A percentile compares a stretch with the other conserved stretches of the same genome.
phyloP scores from a whole-genome alignment of 2,888 invertebrate species.

The Lithophane semibrunnea region DNA sequence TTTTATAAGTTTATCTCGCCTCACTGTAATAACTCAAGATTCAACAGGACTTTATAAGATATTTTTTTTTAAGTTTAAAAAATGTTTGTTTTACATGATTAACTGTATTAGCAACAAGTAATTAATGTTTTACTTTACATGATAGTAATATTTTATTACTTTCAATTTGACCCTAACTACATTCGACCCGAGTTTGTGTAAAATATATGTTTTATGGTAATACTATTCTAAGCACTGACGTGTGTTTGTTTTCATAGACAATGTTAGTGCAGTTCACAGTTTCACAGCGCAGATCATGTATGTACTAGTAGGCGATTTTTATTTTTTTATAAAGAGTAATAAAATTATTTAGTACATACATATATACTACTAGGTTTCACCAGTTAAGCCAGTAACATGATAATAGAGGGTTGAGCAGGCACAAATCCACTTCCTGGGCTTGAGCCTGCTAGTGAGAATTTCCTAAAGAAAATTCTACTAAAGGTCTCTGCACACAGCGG shows the following conservation, averaged over 20 bases:
- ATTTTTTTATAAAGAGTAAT: background rate
- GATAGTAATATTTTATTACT: no score
- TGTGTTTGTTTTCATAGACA: slow-evolving; percentile 62
- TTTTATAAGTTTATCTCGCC: background rate
- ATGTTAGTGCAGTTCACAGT: slow-evolving; percentile 13
- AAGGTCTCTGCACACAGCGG: no score
- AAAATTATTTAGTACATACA: background rate
- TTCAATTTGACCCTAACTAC: no score
- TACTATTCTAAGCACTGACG: slow-evolving; percentile 59
- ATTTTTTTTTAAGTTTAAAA: no score
- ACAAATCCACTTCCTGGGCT: background rate
- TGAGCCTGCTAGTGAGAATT: background rate
- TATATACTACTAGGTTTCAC: background rate
- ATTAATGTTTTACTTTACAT: no score
- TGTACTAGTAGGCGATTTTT: slow-evolving; percentile 1
- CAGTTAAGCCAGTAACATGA: background rate
- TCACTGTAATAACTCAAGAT: no score
- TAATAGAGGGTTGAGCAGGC: background rate
- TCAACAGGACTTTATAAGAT: background rate
- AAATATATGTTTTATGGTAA: slow-evolving; percentile 43
- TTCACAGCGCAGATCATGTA: no score
- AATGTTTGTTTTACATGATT: no score
- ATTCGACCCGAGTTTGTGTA: slow-evolving; percentile 12
- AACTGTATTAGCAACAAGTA: no score
- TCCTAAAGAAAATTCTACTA: background rate